Conservation (phyloP, 2,113 vertebrate genomes). For the Origma solitaria region DNA sequence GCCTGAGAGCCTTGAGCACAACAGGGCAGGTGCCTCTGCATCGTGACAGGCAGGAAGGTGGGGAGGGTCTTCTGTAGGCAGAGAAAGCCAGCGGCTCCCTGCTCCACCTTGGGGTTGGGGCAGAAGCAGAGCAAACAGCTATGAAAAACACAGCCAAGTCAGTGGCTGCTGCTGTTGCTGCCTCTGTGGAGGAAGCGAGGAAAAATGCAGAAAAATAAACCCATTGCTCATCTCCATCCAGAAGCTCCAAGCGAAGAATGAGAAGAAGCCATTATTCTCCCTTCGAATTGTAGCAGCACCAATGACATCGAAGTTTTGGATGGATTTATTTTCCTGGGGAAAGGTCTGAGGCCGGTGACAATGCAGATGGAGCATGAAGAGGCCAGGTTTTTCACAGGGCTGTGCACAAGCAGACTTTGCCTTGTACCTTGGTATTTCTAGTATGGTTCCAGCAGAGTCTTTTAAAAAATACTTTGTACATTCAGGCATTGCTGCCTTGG, state of each 20-base stretch:
- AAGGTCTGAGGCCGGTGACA: neutral
- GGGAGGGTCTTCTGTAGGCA: neutral
- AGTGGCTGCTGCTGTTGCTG: neutral
- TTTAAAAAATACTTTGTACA: conserved; percentile 69
- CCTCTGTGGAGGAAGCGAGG: neutral
- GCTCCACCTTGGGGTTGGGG: neutral
- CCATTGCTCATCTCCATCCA: conserved; percentile 33
- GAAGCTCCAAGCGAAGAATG: neutral
- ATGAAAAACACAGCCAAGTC: neutral
- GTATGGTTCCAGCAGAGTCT: conserved; percentile 30
- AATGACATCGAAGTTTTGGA: conserved; percentile 17
- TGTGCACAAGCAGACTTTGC: conserved; percentile 38
- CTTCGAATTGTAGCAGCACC: conserved; percentile 62
- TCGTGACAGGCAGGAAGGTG: neutral
- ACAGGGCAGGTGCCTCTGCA: neutral
- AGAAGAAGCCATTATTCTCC: conserved; percentile 23
- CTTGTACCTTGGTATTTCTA: conserved; percentile 46
- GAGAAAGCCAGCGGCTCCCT: neutral
- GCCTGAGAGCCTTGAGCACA: neutral
- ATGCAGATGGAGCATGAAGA: neutral
- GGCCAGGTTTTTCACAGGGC: neutral
- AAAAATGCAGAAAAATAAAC: conserved; percentile 47
- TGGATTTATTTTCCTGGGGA: conserved; percentile 39
- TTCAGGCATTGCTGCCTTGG: conserved; percentile 48
- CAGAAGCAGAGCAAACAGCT: conserved; percentile 5